Base-by-base conservation (phyloP, 2,113 vertebrate species). In the Mungos mungo region DNA sequence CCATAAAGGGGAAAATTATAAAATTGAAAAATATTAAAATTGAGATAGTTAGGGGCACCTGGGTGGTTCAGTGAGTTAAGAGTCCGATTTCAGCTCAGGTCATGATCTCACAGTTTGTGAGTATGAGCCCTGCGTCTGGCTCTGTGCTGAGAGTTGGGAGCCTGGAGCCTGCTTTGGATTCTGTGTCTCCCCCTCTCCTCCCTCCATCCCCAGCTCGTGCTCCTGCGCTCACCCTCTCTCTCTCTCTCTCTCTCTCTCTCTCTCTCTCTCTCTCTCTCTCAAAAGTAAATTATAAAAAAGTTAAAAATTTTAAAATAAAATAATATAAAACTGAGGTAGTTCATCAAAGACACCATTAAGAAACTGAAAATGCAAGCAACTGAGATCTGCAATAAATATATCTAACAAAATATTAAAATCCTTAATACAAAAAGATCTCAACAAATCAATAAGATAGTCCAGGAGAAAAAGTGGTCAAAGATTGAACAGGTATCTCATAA, bases 311-410 rank as follows among this genome's bases (percentile, higher is more conserved):
- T 50, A 50, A 50, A 50, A 50, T 50, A 96, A 90, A 68, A 60
- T 57, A 47, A 10, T 19, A 90, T 45, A 16, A 97, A 87, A 93
- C 45, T 87, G 50, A 88, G 7, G 77, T 47, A 74, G 12, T 94
- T 91, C 31, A 88, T 83, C 31, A 60, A 88, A 90, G 50, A 77
- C 23, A 81, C 29, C n/a, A 47, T 16, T 71, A 72, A 90, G n/a
- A 91, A 21, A 74, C 5, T 69, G 31, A 68, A 94, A 80, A 85
- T 93, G 38, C 57, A 92, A 74, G 25, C 19, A 71, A 86, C 9
- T 92, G 79, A 89, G 50, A 89, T 85, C 76, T 94, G 38, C 12
- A 92, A 87, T n/a, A 68, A 63, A 95, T 71, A 50, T 72, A 97
- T 54, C n/a, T 54, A 60, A 77, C 76, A 88, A 87, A 82, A 29